Evolutionary conservation across 2,888 invertebrate genomes (phyloP).

Genomic region (Busseola fusca): DNA sequence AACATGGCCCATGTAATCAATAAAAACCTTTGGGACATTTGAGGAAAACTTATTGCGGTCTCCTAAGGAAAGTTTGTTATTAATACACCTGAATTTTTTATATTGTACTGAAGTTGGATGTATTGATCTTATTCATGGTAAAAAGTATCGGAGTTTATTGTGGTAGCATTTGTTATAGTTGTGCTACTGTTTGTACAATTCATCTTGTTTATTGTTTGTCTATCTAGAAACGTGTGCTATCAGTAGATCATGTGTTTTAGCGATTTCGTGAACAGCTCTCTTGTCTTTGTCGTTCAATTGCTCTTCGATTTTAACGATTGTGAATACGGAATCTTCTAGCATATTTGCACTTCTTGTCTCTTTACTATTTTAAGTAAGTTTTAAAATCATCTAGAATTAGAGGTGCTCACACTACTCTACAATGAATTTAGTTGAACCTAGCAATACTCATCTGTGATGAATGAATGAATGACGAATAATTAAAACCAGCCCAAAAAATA

Average conservation of each 20-base stretch:
- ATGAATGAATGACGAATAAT: no score
- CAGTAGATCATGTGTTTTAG: background rate
- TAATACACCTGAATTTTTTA: slow-evolving; percentile 52
- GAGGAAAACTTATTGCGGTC: slow-evolving; percentile 55
- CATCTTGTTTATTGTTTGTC: background rate
- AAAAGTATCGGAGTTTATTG: background rate
- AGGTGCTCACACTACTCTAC: background rate
- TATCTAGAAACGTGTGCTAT: background rate
- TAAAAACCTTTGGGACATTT: slow-evolving; percentile 71
- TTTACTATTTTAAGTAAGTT: background rate
- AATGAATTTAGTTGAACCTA: background rate
- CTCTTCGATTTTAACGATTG: background rate
- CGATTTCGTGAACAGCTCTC: background rate
- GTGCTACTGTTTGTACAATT: background rate
- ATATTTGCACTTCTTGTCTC: background rate
- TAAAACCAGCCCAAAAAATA: background rate
- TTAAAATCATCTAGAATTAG: no score
- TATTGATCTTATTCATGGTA: slow-evolving; percentile 35
- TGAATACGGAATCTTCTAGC: background rate
- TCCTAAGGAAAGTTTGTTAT: slow-evolving; percentile 46
- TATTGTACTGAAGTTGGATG: slow-evolving; percentile 11
- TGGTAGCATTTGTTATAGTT: slow-evolving; percentile 9
- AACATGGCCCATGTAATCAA: slow-evolving; percentile 74
- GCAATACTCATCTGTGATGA: background rate
- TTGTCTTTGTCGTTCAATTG: background rate